Percentiles rank a stretch among this genome's conserved stretches.
Evolutionary conservation across 2,797 vertebrate species (phyloP).

Genomic region (Molothrus aeneus): DNA sequence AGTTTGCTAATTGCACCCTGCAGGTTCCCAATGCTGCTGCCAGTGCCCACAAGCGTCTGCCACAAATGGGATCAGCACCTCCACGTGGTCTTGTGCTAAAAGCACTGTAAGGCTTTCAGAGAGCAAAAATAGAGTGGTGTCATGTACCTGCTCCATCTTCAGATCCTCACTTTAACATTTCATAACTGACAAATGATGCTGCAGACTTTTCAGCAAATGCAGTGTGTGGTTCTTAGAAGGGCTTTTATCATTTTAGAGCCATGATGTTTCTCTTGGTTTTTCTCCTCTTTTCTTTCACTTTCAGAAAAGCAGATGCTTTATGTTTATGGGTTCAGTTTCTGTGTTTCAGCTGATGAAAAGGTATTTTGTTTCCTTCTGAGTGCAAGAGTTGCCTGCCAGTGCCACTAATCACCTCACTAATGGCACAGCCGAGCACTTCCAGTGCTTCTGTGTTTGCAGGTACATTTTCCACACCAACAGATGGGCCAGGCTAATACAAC

Average conservation of each 20-base stretch:
- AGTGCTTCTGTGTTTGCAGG: background rate
- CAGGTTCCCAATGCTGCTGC: background rate
- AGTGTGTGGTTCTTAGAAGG: background rate
- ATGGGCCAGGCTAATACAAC: background rate
- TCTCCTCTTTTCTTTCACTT: background rate
- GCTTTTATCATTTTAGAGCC: background rate
- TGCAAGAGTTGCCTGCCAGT: background rate
- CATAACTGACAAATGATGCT: background rate
- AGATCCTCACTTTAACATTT: background rate
- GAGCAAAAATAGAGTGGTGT: background rate
- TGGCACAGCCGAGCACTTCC: background rate
- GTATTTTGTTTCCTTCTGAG: background rate
- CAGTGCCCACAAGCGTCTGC: background rate
- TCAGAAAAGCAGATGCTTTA: slow-evolving; percentile 15
- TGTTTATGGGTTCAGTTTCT: background rate
- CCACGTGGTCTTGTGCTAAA: background rate
- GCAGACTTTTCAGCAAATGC: background rate
- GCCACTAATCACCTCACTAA: background rate
- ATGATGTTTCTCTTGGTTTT: background rate
- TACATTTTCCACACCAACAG: background rate
- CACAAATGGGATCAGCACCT: background rate
- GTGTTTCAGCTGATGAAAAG: slow-evolving; percentile 24
- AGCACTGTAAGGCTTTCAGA: background rate
- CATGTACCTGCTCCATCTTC: background rate
- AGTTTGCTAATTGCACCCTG: background rate